These are phyloP conservation scores for Volucella inflata DNA, from an alignment of 2,888 invertebrate genomes.

Conservation along the genomic window DNA sequence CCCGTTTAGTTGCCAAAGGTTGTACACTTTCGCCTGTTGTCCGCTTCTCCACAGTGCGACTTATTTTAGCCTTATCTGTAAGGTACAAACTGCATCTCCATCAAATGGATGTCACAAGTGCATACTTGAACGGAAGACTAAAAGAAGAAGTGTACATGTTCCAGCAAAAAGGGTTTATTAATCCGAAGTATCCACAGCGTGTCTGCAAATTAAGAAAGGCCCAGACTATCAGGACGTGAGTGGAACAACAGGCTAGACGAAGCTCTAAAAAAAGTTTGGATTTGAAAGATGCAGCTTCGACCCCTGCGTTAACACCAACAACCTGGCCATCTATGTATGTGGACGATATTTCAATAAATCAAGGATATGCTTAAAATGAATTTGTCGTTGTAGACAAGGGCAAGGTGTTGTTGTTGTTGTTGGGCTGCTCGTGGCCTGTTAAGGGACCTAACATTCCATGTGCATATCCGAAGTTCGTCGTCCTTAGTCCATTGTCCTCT, in stretches of 20 bases:
- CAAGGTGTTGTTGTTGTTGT: too few species aligned
- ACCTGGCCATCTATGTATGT: slow-evolving; percentile 38
- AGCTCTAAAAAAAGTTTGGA: too few species aligned
- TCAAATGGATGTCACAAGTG: slow-evolving; percentile 51
- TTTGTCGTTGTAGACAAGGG: too few species aligned
- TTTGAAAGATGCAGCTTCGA: too few species aligned
- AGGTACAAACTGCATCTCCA: slow-evolving; percentile 28
- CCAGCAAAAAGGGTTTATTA: slow-evolving; percentile 45
- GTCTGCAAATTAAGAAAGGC: slow-evolving; percentile 31
- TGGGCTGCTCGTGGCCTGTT: too few species aligned
- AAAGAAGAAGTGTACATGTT: slow-evolving; percentile 49
- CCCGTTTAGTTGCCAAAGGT: slow-evolving; percentile 77
- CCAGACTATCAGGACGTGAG: slow-evolving; percentile 28
- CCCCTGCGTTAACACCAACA: slow-evolving; percentile 34
- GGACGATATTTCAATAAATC: slow-evolving; percentile 34
- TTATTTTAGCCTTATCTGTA: slow-evolving; percentile 46
- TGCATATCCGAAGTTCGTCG: too few species aligned
- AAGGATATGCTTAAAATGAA: slow-evolving; percentile 7
- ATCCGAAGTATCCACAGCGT: slow-evolving; percentile 10
- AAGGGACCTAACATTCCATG: too few species aligned
- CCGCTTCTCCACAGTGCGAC: slow-evolving; percentile 28
- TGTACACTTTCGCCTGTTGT: slow-evolving; percentile 62
- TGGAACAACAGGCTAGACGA: too few species aligned
- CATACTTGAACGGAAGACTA: slow-evolving; percentile 50
- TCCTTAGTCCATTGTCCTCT: too few species aligned